Evolutionary conservation across 2,888 invertebrate genomes (phyloP), one percentile per base, ranked within the genome.

Genomic region (Zootermopsis nevadensis): DNA sequence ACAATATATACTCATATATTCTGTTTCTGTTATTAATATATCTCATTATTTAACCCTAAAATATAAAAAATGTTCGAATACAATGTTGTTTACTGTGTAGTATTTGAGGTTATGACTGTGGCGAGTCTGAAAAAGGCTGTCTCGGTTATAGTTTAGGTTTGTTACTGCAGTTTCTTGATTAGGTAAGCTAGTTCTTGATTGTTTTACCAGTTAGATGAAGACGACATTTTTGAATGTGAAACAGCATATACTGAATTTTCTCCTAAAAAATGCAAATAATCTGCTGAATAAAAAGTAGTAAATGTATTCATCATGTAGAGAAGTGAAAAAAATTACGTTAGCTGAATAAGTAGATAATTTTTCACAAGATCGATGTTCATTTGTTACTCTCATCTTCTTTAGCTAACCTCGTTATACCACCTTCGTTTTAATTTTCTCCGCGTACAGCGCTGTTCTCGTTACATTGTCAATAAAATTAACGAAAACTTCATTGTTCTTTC

Each of bases 401-500:
- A 8, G n/a, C 27, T n/a, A 74, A 76, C 42, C 30, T 76, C 27
- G 27, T 76, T 76, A 76, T 27, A 42, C 27, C 38, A 76, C 48
- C 77, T 77, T 77, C 55, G 31, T 53, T 77, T 48, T 55, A 53
- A 77, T 77, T 77, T 77, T 77, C 77, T 53, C 55, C 69, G 31
- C 69, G n/a, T 60, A 12, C 60, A 60, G 60, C 60, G 60, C 60
- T 60, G 24, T 30, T 69, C 69, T 69, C 33, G 33, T 69, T 69
- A 69, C 69, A 69, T 69, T 69, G 69, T 15, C 69, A 69, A 69
- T 22, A 69, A 69, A 69, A 69, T 69, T 69, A 69, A 33, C 69
- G 27, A 22, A 69, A 69, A 69, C 33, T 69, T 69, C 19, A 15
- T 69, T 69, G 33, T 69, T 69, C 69, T 69, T 69, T 69, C 69